Conservation (phyloP, 2,888 invertebrate species). For the Achlya flavicornis region DNA sequence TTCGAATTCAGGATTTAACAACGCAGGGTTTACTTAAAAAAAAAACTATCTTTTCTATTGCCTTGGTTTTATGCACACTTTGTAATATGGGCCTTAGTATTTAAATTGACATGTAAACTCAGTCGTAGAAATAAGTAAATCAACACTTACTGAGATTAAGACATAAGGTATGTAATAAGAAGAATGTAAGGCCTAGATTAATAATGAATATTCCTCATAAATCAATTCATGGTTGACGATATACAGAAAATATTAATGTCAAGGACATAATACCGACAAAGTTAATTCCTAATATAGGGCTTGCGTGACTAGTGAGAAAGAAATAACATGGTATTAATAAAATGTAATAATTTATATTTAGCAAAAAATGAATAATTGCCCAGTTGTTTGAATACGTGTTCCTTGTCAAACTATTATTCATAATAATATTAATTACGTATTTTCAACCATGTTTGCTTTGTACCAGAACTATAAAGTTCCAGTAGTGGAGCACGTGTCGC, state of each 20-base stretch:
- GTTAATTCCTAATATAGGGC: slow-evolving; percentile 34
- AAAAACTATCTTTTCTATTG: too few relatives aligned
- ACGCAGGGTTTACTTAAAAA: too few relatives aligned
- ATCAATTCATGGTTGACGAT: slow-evolving; percentile 8
- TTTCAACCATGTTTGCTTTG: too few relatives aligned
- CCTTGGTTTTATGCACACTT: too few relatives aligned
- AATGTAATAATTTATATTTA: slow-evolving; percentile 31
- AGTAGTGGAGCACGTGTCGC: too few relatives aligned
- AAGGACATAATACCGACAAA: slow-evolving; percentile 20
- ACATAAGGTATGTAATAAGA: not conserved
- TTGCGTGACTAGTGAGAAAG: slow-evolving; percentile 43
- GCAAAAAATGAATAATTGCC: slow-evolving; percentile 40
- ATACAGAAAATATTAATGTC: slow-evolving; percentile 17
- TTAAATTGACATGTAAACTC: too few relatives aligned
- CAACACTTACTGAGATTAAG: not conserved
- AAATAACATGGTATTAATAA: slow-evolving; percentile 37
- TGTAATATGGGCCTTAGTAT: too few relatives aligned
- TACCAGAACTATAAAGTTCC: too few relatives aligned
- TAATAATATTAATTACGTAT: not conserved
- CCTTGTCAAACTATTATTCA: slow-evolving; percentile 17
- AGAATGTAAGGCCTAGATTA: not conserved
- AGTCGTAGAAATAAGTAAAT: too few relatives aligned
- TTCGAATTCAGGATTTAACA: too few relatives aligned
- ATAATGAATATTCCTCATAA: not conserved
- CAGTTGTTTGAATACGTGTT: slow-evolving; percentile 35